Conservation (phyloP, 2,888 invertebrate species). For the Baccha elongata region DNA sequence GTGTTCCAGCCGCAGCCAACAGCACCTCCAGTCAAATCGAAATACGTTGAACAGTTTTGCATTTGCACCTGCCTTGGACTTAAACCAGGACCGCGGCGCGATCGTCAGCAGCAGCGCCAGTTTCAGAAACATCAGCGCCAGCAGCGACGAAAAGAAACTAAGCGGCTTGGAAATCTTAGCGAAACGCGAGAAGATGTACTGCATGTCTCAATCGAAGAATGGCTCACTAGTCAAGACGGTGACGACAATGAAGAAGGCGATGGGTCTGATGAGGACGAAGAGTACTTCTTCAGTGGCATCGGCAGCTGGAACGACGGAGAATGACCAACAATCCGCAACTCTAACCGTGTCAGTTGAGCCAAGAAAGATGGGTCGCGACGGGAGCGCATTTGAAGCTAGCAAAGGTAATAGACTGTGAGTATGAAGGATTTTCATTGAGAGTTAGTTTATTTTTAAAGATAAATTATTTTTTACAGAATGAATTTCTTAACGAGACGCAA, state of each 20-base stretch:
- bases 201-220: slow-evolving; percentile 83
- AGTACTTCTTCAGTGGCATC: slow-evolving; percentile 82
- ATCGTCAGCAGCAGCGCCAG: slow-evolving; percentile 79
- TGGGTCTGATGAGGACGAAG: slow-evolving; percentile 80
- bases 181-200: slow-evolving; percentile 83
- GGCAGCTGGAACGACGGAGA: slow-evolving; percentile 74
- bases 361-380: slow-evolving; percentile 79
- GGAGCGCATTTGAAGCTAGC: slow-evolving; percentile 81
- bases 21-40: slow-evolving; percentile 81
- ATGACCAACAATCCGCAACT: slow-evolving; percentile 36
- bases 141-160: slow-evolving; percentile 82
- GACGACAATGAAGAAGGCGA: slow-evolving; percentile 75
- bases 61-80: slow-evolving; percentile 82
- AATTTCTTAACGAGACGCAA: slow-evolving; percentile 82
- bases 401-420: slow-evolving; percentile 82
- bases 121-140: slow-evolving; percentile 80
- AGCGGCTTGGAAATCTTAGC: slow-evolving; percentile 88
- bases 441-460: background rate
- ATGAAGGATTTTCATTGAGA: background rate
- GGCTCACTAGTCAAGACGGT: slow-evolving; percentile 81
- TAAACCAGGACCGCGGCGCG: slow-evolving; percentile 81
- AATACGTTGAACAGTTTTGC: slow-evolving; percentile 88
- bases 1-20: slow-evolving; percentile 76
- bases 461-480: slow-evolving; percentile 76
- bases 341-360: slow-evolving; percentile 57